These are phyloP conservation scores for Oryzias melastigma DNA, from an alignment of 2,113 vertebrate species.

Conservation along the genomic window DNA sequence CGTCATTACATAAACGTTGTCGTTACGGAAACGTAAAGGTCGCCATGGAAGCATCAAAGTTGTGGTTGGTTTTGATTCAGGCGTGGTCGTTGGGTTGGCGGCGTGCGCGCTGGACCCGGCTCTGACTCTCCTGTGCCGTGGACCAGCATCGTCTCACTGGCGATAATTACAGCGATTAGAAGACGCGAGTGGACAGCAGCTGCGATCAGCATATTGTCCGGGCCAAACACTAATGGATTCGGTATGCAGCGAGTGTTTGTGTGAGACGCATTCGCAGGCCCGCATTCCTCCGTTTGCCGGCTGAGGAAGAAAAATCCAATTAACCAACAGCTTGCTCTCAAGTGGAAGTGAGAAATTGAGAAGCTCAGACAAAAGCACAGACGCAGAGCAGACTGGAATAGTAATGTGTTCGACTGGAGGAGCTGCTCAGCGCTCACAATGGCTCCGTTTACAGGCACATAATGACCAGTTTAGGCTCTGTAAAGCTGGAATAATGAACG, in stretches of 20 bases:
- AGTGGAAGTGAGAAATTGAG: conserved; percentile 62
- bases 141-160: conserved; percentile 13
- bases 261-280: conserved; percentile 15
- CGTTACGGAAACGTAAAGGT: too few species aligned
- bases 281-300: conserved; percentile 22
- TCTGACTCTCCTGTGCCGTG: conserved; percentile 3
- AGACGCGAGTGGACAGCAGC: conserved; percentile 18
- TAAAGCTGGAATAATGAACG: neutral
- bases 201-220: conserved; percentile 28
- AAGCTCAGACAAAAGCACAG: conserved; percentile 53
- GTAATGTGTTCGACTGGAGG: conserved; percentile 25
- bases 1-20: neutral
- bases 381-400: conserved; percentile 37
- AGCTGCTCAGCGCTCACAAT: conserved; percentile 1
- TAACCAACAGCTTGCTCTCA: conserved; percentile 55
- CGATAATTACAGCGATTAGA: conserved; percentile 42
- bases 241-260: neutral
- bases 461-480: neutral
- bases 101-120: neutral
- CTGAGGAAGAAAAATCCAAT: conserved; percentile 51
- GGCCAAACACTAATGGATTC: conserved; percentile 30
- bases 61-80: neutral
- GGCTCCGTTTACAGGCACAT: neutral
- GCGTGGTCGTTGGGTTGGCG: neutral
- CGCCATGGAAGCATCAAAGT: neutral